Conservation (phyloP, 2,113 vertebrate genomes). For the Gymnocephalus cernua region DNA sequence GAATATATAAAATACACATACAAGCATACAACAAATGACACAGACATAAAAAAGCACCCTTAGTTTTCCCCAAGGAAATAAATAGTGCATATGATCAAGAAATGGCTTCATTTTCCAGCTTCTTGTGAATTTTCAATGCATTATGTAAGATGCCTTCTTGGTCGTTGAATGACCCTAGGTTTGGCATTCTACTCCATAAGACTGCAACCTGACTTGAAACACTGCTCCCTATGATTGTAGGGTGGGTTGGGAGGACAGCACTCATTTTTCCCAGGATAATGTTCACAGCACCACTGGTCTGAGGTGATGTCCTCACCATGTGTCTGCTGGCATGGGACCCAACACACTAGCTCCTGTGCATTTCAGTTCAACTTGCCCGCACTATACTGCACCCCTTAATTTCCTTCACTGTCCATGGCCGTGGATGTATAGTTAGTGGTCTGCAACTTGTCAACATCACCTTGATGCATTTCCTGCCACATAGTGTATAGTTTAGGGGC, state of each 20-base stretch:
- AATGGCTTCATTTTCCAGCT: background rate
- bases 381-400: conserved; percentile 45
- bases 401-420: conserved; percentile 22
- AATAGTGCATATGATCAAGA: background rate
- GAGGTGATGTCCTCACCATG: conserved; percentile 36
- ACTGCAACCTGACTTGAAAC: conserved; percentile 34
- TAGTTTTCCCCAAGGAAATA: background rate
- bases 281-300: conserved; percentile 31
- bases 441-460: conserved; percentile 42
- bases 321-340: background rate
- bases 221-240: conserved; percentile 53
- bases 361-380: conserved; percentile 21
- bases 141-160: background rate
- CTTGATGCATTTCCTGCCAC: conserved; percentile 39
- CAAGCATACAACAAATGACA: background rate
- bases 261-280: conserved; percentile 23
- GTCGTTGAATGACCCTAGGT: conserved; percentile 15
- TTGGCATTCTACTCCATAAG: conserved; percentile 1
- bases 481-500: background rate
- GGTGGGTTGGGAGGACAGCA: conserved; percentile 6
- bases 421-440: conserved; percentile 55
- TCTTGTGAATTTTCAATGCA: background rate
- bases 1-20: background rate
- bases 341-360: conserved; percentile 22
- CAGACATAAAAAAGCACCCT: background rate